A percentile compares a stretch with the other conserved stretches of the same genome.
phyloP scores from a whole-genome alignment of 2,797 vertebrate genomes.

The Falco rusticolus region DNA sequence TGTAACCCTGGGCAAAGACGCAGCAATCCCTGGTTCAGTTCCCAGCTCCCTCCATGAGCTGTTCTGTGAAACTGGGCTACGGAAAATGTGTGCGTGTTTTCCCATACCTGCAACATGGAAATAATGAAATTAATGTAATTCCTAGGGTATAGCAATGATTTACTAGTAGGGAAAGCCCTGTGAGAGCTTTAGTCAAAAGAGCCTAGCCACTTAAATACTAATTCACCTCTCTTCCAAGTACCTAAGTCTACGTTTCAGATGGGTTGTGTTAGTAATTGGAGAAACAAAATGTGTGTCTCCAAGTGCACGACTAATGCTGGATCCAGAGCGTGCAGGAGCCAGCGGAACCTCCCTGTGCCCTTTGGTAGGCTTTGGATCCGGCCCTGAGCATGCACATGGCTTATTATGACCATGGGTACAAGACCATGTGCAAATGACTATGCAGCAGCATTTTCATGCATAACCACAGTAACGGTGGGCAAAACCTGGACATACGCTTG shows the following conservation, averaged over 20 bases:
- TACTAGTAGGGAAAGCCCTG: not conserved
- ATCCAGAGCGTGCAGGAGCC: not conserved
- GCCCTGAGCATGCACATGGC: not conserved
- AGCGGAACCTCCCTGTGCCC: not conserved
- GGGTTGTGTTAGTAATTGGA: not conserved
- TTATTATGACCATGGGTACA: not conserved
- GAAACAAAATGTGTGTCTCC: not conserved
- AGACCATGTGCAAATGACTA: not conserved
- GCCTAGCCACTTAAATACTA: not conserved
- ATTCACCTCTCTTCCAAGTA: not conserved
- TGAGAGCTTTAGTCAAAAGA: not conserved
- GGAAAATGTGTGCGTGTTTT: not conserved
- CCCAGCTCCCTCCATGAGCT: not conserved
- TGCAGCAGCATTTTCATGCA: not conserved
- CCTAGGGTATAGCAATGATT: not conserved
- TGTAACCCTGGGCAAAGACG: not conserved
- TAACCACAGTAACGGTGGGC: not conserved
- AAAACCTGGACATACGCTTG: not conserved
- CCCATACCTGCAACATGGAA: not conserved
- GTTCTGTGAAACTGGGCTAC: not conserved
- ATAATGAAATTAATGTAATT: not conserved
- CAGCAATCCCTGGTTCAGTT: not conserved
- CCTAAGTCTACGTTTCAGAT: not conserved
- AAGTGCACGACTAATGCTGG: not conserved
- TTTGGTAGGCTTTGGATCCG: not conserved